Base-by-base conservation (phyloP, 2,797 vertebrate species). In the Alectoris magna region DNA sequence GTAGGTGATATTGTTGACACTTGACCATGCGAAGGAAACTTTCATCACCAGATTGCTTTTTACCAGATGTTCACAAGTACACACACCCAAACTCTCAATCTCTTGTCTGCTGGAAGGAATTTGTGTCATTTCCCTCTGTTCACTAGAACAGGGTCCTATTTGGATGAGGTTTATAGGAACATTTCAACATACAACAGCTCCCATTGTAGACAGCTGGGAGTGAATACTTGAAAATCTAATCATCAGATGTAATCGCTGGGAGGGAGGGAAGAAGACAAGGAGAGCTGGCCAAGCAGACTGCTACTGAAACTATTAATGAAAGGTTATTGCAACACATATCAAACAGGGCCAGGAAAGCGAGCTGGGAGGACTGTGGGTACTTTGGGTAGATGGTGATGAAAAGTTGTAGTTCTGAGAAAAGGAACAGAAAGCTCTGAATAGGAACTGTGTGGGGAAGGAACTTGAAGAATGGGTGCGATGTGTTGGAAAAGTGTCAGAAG, bases 401-500 rank as follows among this genome's bases (percentile, higher is more conserved):
- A 90, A 19, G 7, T 23, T 4, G 2, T 29, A n/a, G 21, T 48
- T 77, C 44, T 71, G 71, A 73, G 19, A 10, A 48, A 69, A 75
- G 3, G 11, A 86, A 59, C 3, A 51, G 48, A 92, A 62, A 91
- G 68, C 5, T 62, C 17, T 3, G 9, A 9, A 21, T 36, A 8
- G 26, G 55, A 94, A 69, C 6, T 11, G 19, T 62, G 19, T 68
- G 34, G 22, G 66, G 79, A 91, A 66, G 44, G 14, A 92, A 16
- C 43, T 79, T 67, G 64, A 78, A 90, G 59, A 88, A 81, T 29
- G 59, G 43, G 43, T 96, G 51, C 0, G 0, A 85, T 6, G 8
- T 53, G 31, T 77, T 94, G 63, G 70, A 94, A 78, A 86, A 91
- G 7, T 11, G n/a, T 86, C 90, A 88, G 84, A 96, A 87, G 43